A percentile compares a stretch with the other conserved stretches of the same genome.
Conservation (phyloP, 2,113 vertebrate genomes). For the Oncorhynchus tshawytscha region DNA sequence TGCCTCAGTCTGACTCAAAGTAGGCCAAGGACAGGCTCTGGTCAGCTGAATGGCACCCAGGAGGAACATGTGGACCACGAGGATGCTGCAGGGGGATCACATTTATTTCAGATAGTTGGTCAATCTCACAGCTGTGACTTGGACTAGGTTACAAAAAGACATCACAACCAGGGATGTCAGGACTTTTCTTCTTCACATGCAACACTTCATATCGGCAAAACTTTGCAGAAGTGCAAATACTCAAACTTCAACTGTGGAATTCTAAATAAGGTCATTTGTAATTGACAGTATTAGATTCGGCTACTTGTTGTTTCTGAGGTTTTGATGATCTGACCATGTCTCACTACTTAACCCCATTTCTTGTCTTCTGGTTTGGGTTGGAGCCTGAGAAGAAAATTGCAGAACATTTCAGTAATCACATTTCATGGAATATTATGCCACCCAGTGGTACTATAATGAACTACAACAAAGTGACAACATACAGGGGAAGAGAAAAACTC, state of each 20-base stretch:
- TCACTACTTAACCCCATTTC: too few relatives aligned
- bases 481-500: too few relatives aligned
- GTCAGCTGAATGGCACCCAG: conserved; percentile 56
- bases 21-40: conserved; percentile 71
- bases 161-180: not conserved
- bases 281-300: conserved; percentile 1
- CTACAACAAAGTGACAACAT: conserved; percentile 16
- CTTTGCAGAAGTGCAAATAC: too few relatives aligned
- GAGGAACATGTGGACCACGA: conserved; percentile 49
- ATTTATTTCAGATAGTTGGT: conserved; percentile 33
- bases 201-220: too few relatives aligned
- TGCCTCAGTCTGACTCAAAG: conserved; percentile 50
- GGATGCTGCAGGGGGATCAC: conserved; percentile 38
- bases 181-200: too few relatives aligned
- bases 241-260: conserved; percentile 19
- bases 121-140: conserved; percentile 27
- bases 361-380: too few relatives aligned
- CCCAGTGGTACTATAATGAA: conserved; percentile 43
- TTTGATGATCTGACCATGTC: too few relatives aligned
- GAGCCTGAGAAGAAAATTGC: too few relatives aligned
- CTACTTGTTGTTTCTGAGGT: not conserved
- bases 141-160: conserved; percentile 7
- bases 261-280: not conserved
- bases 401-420: not conserved
- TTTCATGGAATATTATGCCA: conserved; percentile 54